phyloP scores from a whole-genome alignment of 2,888 invertebrate genomes.

The Nysson spinosus region DNA sequence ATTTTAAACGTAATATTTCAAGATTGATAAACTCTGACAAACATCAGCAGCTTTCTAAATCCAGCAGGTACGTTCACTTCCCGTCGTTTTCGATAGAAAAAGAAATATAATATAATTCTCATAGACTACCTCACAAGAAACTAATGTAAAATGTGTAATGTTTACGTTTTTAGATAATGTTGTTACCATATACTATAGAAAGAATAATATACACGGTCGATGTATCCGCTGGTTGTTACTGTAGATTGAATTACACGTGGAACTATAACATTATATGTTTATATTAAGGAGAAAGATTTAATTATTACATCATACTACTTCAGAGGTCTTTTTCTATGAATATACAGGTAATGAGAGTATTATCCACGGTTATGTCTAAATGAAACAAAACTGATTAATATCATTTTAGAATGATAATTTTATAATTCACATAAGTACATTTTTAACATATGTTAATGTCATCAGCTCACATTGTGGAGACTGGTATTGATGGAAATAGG shows the following conservation, averaged over 20 bases:
- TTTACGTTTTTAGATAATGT: slow-evolving; percentile 4
- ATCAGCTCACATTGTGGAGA: too few species aligned
- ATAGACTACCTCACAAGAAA: too few species aligned
- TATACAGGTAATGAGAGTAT: not conserved
- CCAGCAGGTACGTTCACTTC: too few species aligned
- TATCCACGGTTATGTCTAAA: not conserved
- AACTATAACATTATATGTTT: not conserved
- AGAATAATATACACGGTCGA: not conserved
- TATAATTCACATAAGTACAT: not conserved
- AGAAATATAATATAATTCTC: too few species aligned
- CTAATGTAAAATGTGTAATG: too few species aligned
- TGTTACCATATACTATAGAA: not conserved
- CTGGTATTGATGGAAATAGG: too few species aligned
- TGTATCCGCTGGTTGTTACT: not conserved
- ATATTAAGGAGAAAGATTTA: not conserved
- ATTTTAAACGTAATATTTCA: too few species aligned
- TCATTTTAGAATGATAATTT: not conserved
- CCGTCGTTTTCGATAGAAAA: too few species aligned
- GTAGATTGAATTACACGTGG: not conserved
- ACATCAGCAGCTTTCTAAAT: too few species aligned
- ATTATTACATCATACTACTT: not conserved
- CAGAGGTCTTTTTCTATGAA: not conserved
- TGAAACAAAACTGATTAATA: too few species aligned
- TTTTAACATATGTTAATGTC: not conserved
- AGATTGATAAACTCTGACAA: too few species aligned